Conservation (phyloP, 2,888 invertebrate genomes). For the Leptogaster cylindrica region DNA sequence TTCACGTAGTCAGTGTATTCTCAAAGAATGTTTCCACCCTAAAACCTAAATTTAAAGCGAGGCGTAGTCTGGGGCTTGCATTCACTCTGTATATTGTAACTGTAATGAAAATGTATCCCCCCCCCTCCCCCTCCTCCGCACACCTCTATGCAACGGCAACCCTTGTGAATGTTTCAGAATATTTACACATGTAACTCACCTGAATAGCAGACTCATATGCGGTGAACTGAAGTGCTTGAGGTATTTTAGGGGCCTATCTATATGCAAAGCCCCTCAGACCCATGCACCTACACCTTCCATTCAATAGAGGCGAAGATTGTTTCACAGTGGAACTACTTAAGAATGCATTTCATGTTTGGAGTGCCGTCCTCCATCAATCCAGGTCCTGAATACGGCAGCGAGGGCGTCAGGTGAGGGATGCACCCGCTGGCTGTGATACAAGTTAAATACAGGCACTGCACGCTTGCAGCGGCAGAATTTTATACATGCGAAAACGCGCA, state of each 20-base stretch:
- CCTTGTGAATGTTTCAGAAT: constrained; percentile 45
- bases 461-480: not conserved
- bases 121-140: not conserved
- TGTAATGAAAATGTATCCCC: constrained; percentile 23
- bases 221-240: constrained; percentile 37
- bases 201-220: constrained; percentile 43
- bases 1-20: not conserved
- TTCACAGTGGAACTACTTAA: constrained; percentile 47
- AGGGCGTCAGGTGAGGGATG: constrained; percentile 24
- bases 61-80: constrained; percentile 18
- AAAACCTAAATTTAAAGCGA: constrained; percentile 27
- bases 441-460: constrained; percentile 20
- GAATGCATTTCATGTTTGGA: constrained; percentile 48
- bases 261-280: constrained; percentile 41
- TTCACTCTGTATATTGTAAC: constrained; percentile 23
- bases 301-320: constrained; percentile 44
- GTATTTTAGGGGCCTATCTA: constrained; percentile 44
- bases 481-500: constrained; percentile 27
- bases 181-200: constrained; percentile 47
- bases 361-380: constrained; percentile 36
- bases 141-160: not conserved
- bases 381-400: not conserved
- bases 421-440: constrained; percentile 36
- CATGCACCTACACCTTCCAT: constrained; percentile 25
- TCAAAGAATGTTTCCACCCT: constrained; percentile 27